Conservation (phyloP, 2,888 invertebrate genomes). For the Chrysolina americana region DNA sequence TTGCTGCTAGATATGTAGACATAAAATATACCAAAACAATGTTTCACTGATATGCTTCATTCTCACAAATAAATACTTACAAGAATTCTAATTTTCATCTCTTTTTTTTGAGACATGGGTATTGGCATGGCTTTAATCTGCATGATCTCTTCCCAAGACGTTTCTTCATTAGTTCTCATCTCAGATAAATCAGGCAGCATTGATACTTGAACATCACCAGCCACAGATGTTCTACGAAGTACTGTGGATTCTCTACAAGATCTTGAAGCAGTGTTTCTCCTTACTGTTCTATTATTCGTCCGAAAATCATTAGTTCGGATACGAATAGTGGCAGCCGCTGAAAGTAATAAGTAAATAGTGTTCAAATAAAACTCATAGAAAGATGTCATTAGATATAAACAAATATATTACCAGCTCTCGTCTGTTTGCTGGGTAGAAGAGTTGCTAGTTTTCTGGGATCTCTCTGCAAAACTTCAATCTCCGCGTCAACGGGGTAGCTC, state of each 20-base stretch:
- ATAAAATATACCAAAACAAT: too few species aligned
- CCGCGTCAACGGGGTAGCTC: slow-evolving; percentile 78
- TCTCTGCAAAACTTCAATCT: slow-evolving; percentile 79
- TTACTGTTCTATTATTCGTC: slow-evolving; percentile 73
- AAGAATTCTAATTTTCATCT: slow-evolving; percentile 84
- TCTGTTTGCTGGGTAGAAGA: slow-evolving; percentile 84
- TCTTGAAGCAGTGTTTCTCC: slow-evolving; percentile 74
- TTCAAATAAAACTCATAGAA: neutral
- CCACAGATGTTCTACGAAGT: slow-evolving; percentile 71
- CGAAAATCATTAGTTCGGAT: slow-evolving; percentile 75
- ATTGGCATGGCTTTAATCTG: slow-evolving; percentile 88
- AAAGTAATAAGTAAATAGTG: neutral
- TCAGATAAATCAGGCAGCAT: slow-evolving; percentile 89
- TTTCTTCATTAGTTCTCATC: slow-evolving; percentile 83
- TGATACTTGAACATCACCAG: slow-evolving; percentile 71
- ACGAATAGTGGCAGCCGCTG: slow-evolving; percentile 78
- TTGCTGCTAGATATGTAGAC: too few species aligned
- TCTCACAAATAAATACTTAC: slow-evolving; percentile 68
- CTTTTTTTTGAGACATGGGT: slow-evolving; percentile 86
- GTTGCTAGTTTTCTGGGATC: slow-evolving; percentile 85
- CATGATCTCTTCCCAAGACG: slow-evolving; percentile 90
- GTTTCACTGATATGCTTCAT: neutral
- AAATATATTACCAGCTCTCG: slow-evolving; percentile 75
- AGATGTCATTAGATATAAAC: neutral
- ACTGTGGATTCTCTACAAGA: slow-evolving; percentile 73